Evolutionary conservation across 2,888 invertebrate genomes (phyloP), one percentile per base, ranked within the genome.

Genomic region (Polydrusus pterygomalis): DNA sequence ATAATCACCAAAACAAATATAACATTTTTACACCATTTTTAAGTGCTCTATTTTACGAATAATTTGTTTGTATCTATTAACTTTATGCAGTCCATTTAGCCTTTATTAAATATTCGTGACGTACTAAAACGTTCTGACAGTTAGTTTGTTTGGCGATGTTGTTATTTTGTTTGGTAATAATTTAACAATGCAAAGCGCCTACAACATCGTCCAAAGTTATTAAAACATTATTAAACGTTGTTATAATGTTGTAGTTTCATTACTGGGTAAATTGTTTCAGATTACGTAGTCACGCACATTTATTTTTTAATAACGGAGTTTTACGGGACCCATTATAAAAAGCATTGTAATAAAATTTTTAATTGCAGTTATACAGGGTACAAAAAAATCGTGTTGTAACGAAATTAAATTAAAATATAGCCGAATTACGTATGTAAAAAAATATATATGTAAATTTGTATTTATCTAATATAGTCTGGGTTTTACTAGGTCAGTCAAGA

Each of bases 41-140:
- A 51, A 25, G 2, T 18, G 51, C 18, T 11, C 8, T 20, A 51
- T 2, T 13, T 20, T 20, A 51, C 18, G 8, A 8, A 11, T 20
- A 20, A 6, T 17, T 40, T 1, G 40, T 7, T 2, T 45, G 2
- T n/a, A 45, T 13, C 13, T n/a, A n/a, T 45, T n/a, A n/a, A n/a
- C 10, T 6, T 18, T 49, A 49, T 51, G 11, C 25, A 20, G 0
- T 51, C 5, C 18, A 51, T 51, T 18, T 49, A 18, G 45, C 45
- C n/a, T 45, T 49, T 40, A 68, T 56, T 69, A 58, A 69, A 58
- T 70, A 60, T 70, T 34, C 43, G 60, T 60, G 60, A 70, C n/a
- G 58, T 43, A 56, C 43, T 70, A 30, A 70, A 70, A 70, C 11
- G 60, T 34, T 70, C 34, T 25, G 60, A 70, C 60, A 47, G 70